These are phyloP conservation scores for Quadriops clusia DNA, from an alignment of 2,888 invertebrate species.

Conservation along the genomic window DNA sequence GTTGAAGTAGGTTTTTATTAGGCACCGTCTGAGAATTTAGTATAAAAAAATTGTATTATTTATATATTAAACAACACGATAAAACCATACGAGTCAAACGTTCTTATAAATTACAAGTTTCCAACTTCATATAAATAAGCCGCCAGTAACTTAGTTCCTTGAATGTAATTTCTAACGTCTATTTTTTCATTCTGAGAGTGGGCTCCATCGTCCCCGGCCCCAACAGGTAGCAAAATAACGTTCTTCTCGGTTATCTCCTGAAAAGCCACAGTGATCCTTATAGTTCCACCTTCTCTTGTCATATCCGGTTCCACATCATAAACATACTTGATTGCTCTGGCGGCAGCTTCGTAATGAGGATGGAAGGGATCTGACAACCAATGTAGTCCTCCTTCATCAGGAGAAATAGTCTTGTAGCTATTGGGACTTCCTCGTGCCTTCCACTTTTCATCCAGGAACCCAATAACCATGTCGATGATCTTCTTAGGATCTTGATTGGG, in stretches of 20 bases:
- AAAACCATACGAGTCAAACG: too few relatives aligned
- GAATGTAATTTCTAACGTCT: constrained; percentile 82
- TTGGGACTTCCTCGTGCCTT: constrained; percentile 73
- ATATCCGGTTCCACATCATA: constrained; percentile 86
- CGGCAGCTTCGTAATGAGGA: constrained; percentile 85
- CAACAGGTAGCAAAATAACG: constrained; percentile 89
- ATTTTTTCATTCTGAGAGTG: constrained; percentile 99
- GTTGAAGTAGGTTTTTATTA: too few relatives aligned
- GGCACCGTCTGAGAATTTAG: too few relatives aligned
- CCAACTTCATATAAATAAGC: constrained; percentile 78
- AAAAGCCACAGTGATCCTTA: constrained; percentile 90
- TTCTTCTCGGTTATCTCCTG: constrained; percentile 87
- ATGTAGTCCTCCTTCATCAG: constrained; percentile 76
- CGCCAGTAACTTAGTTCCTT: constrained; percentile 85
- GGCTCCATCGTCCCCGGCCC: constrained; percentile 92
- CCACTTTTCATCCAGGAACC: constrained; percentile 70
- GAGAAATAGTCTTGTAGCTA: constrained; percentile 58
- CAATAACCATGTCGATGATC: constrained; percentile 67
- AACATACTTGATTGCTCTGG: constrained; percentile 68
- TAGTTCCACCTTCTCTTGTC: constrained; percentile 94
- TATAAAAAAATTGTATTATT: too few relatives aligned
- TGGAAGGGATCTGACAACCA: constrained; percentile 92
- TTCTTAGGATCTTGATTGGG: constrained; percentile 81
- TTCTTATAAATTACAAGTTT: too few relatives aligned
- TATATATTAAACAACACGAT: too few relatives aligned